phyloP scores from a whole-genome alignment of 2,888 invertebrate species.

The Augiades crinisus region DNA sequence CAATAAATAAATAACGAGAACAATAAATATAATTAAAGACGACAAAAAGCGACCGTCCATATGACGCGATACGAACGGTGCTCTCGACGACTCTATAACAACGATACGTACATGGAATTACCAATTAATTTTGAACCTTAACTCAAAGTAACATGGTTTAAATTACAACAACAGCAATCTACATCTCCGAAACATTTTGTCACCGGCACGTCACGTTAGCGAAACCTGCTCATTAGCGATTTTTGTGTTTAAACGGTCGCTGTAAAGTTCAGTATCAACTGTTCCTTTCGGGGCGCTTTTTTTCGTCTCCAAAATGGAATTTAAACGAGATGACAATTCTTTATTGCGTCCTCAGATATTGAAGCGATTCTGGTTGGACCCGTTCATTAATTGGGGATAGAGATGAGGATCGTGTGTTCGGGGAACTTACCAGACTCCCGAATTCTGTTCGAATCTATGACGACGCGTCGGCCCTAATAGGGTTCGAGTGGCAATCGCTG shows the following conservation, averaged over 20 bases:
- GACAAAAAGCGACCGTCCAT: conserved; percentile 75
- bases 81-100: conserved; percentile 70
- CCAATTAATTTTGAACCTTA: conserved; percentile 34
- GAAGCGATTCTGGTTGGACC: conserved; percentile 52
- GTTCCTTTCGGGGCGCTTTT: conserved; percentile 42
- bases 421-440: conserved; percentile 48
- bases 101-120: conserved; percentile 42
- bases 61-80: conserved; percentile 69
- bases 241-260: conserved; percentile 58
- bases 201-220: conserved; percentile 65
- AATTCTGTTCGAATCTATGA: conserved; percentile 35
- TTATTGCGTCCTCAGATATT: conserved; percentile 47
- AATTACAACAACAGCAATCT: conserved; percentile 38
- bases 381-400: conserved; percentile 54
- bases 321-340: conserved; percentile 73
- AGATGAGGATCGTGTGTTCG: conserved; percentile 53
- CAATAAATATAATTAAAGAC: conserved; percentile 80
- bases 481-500: conserved; percentile 50
- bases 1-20: conserved; percentile 78
- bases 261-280: conserved; percentile 52
- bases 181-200: conserved; percentile 68
- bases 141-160: conserved; percentile 37
- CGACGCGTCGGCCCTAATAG: conserved; percentile 55
- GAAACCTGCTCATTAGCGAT: conserved; percentile 65
- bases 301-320: conserved; percentile 62